Base-by-base conservation (phyloP, 2,888 invertebrate genomes). In the Chirona hameri region DNA sequence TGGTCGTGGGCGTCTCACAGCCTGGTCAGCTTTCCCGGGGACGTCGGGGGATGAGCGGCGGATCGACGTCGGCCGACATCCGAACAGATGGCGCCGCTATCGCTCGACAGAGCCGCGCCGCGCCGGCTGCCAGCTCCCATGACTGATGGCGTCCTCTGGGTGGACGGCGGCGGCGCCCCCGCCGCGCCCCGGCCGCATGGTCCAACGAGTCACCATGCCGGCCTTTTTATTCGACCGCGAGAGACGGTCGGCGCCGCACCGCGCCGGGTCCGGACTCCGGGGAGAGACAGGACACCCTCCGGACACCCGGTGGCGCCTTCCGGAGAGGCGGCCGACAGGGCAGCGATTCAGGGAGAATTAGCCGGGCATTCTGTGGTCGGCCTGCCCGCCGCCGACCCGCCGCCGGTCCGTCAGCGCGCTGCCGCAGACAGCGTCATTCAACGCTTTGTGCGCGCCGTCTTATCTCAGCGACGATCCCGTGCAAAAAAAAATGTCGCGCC, bases 361-460 rank as follows among this genome's bases (percentile, higher is more conserved):
- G 76, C 39, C 39, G 3, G 39, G 76, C 76, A 76, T 76, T 76
- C 76, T 76, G 76, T 15, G 31, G 39, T 52, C 46, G 39, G 76
- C 9, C 27, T 4, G 65, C n/a, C 65, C 12, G 12, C 69, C 14
- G 69, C 69, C n/a, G 69, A 27, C 27, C 9, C 69, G 31, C 72
- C 15, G 72, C 27, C 72, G 76, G 76, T 76, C 76, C 76, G 24
- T 14, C 39, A 9, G 76, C 15, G 21, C 2, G 39, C 7, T 39
- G 21, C 7, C 76, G 39, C 72, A 12, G 72, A 14, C 31, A 27
- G 72, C 72, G 46, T 1, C 39, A 76, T 76, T 76, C 76, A 46
- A 21, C 18, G 39, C 76, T 76, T 76, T 76, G 76, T 76, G 39
- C 10, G 76, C 52, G 27, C 72, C 27, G 76, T 76, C 76, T 76